Conservation (phyloP, 1,140 invertebrate genomes). For the Hydropsyche tenuis region DNA sequence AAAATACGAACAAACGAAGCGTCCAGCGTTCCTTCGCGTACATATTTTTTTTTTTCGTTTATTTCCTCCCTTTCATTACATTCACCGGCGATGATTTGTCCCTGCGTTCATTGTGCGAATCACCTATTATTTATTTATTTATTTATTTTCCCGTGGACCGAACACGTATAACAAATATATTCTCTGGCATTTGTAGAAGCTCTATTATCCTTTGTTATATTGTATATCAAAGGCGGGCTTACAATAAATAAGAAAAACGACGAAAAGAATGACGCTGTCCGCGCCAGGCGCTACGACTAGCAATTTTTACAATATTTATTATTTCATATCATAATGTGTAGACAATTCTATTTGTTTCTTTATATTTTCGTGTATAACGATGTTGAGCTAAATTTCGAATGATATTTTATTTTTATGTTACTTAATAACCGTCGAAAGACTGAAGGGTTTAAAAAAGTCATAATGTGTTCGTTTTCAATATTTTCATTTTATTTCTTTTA, state of each 20-base stretch:
- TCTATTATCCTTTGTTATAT: constrained; percentile 20
- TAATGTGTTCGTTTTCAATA: no score
- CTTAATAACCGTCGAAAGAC: no score
- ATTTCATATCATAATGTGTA: no score
- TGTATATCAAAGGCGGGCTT: constrained; percentile 13
- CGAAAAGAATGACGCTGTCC: constrained; percentile 22
- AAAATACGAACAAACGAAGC: not conserved
- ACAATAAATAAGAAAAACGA: constrained; percentile 22
- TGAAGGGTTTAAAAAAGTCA: no score
- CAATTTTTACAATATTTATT: no score
- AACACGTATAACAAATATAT: not conserved
- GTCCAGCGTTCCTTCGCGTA: not conserved
- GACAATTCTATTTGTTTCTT: no score
- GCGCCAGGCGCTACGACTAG: not conserved
- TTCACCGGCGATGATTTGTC: constrained; percentile 15
- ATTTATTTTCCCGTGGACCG: constrained; percentile 1
- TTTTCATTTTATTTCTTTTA: no score
- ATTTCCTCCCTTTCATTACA: not conserved
- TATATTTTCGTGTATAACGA: no score
- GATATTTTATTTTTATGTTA: no score
- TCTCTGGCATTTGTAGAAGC: constrained; percentile 1
- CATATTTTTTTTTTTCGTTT: constrained; percentile 11
- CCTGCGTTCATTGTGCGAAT: constrained; percentile 13
- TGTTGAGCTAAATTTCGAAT: no score
- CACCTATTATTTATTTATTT: constrained; percentile 1